A percentile compares a stretch with the other conserved stretches of the same genome.
Evolutionary conservation across 2,888 invertebrate genomes (phyloP).

Genomic region (Sinhomidia bicolor): DNA sequence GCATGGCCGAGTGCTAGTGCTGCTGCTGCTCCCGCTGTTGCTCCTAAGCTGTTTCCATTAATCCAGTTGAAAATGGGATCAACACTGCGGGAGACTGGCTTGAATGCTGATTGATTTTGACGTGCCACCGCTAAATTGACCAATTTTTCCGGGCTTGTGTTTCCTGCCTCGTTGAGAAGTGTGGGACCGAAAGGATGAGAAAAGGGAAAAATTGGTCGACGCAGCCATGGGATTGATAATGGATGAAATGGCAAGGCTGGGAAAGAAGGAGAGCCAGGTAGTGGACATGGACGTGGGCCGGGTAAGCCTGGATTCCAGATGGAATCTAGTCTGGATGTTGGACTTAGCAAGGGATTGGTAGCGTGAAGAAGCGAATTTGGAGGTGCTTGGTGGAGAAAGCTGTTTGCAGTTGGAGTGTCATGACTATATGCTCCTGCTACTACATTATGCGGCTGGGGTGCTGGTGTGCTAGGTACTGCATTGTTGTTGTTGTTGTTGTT

Average conservation of each 20-base stretch:
- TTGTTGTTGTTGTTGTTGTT: background rate
- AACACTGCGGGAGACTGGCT: constrained; percentile 74
- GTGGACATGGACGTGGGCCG: constrained; percentile 41
- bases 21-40: constrained; percentile 51
- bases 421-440: constrained; percentile 24
- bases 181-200: constrained; percentile 79
- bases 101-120: constrained; percentile 77
- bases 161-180: constrained; percentile 63
- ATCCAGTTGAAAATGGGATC: constrained; percentile 79
- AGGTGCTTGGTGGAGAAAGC: constrained; percentile 41
- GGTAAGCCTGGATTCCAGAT: constrained; percentile 79
- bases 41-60: constrained; percentile 72
- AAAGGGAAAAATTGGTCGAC: constrained; percentile 79
- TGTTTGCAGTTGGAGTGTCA: constrained; percentile 42
- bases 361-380: constrained; percentile 53
- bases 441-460: constrained; percentile 29
- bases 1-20: constrained; percentile 39
- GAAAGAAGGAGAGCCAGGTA: constrained; percentile 49
- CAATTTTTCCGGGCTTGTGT: constrained; percentile 62
- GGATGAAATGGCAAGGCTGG: constrained; percentile 77
- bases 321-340: constrained; percentile 63
- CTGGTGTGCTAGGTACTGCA: constrained; percentile 7
- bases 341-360: constrained; percentile 70
- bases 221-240: constrained; percentile 79
- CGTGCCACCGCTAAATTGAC: constrained; percentile 53